Conservation (phyloP, 2,113 vertebrate genomes). For the Leucosticte australis region DNA sequence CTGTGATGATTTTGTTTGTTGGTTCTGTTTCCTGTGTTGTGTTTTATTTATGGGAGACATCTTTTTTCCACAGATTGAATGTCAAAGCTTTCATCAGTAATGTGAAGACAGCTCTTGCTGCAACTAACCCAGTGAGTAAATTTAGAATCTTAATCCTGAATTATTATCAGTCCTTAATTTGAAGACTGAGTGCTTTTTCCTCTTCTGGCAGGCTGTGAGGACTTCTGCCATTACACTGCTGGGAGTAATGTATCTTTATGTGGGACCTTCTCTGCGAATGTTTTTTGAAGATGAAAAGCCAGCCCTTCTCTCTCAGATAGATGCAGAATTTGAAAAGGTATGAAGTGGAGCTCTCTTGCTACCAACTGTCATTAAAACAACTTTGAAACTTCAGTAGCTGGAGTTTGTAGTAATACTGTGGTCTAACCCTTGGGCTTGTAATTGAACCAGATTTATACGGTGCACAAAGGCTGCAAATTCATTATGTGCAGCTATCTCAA, state of each 20-base stretch:
- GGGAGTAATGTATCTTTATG: constrained; percentile 94
- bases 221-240: constrained; percentile 91
- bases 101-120: constrained; percentile 94
- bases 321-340: constrained; percentile 97
- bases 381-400: neutral
- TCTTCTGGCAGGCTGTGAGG: constrained; percentile 83
- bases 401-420: neutral
- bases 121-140: constrained; percentile 91
- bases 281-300: constrained; percentile 99
- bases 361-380: neutral
- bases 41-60: neutral
- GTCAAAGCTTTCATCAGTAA: constrained; percentile 98
- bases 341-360: neutral
- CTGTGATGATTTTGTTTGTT: neutral
- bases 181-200: constrained; percentile 23
- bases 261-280: constrained; percentile 92
- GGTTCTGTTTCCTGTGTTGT: neutral
- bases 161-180: neutral
- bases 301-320: constrained; percentile 93
- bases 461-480: neutral
- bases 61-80: constrained; percentile 80
- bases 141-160: neutral
- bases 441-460: neutral
- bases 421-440: neutral
- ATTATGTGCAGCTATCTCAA: neutral